Conservation (phyloP, 2,888 invertebrate genomes). For the Leptodirus hochenwartii region DNA sequence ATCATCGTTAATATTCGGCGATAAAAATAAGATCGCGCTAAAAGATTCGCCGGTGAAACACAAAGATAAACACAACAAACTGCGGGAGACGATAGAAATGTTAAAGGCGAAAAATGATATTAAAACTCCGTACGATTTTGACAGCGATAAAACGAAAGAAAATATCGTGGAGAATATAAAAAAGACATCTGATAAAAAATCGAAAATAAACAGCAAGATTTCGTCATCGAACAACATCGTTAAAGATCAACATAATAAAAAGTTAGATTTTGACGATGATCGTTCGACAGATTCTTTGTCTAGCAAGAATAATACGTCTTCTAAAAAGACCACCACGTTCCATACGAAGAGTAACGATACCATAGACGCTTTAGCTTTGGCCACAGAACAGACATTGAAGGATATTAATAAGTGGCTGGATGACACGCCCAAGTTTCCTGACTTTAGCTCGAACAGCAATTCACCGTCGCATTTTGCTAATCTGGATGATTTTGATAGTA, state of each 20-base stretch:
- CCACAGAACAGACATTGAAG: slow-evolving; percentile 61
- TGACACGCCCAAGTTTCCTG: slow-evolving; percentile 59
- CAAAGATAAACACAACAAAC: slow-evolving; percentile 26
- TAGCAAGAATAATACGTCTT: slow-evolving; percentile 15
- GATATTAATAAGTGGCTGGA: slow-evolving; percentile 82
- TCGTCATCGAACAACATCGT: slow-evolving; percentile 15
- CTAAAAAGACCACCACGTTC: slow-evolving; percentile 15
- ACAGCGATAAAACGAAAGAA: slow-evolving; percentile 20
- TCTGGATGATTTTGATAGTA: slow-evolving; percentile 44
- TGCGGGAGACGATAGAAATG: slow-evolving; percentile 38
- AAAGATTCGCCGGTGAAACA: slow-evolving; percentile 16
- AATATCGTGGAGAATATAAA: slow-evolving; percentile 12
- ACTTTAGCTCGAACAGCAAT: slow-evolving; percentile 60
- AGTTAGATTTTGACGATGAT: slow-evolving; percentile 19
- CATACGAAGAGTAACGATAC: slow-evolving; percentile 18
- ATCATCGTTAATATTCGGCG: too few relatives aligned
- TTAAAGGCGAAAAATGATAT: slow-evolving; percentile 43
- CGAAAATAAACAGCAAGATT: too few relatives aligned
- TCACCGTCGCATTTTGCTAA: slow-evolving; percentile 49
- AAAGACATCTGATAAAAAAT: slow-evolving; percentile 13
- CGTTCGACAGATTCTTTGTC: slow-evolving; percentile 13
- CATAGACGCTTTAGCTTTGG: slow-evolving; percentile 48
- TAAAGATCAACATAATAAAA: slow-evolving; percentile 14
- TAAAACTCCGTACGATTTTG: slow-evolving; percentile 23
- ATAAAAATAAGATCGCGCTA: too few relatives aligned